Evolutionary conservation across 2,888 invertebrate species (phyloP).

Genomic region (Thalpophila matura): DNA sequence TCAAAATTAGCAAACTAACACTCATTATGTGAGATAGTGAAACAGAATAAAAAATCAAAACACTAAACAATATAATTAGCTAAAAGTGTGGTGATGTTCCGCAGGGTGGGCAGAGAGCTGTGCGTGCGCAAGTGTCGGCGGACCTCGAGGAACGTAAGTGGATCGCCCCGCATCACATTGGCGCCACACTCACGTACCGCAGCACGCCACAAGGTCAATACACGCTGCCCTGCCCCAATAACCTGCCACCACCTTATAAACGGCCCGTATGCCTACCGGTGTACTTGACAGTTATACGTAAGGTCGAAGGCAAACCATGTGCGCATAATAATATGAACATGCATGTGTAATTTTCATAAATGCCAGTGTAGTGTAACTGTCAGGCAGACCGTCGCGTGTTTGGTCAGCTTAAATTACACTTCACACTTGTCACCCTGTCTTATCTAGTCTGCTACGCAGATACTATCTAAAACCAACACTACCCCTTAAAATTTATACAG

Average conservation of each 20-base stretch:
- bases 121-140: slow-evolving; percentile 93
- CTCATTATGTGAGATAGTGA: background rate
- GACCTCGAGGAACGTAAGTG: slow-evolving; percentile 95
- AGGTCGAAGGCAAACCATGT: background rate
- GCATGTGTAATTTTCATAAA: slow-evolving; percentile 1
- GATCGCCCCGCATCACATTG: slow-evolving; percentile 93
- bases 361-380: slow-evolving; percentile 10
- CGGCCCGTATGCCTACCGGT: slow-evolving; percentile 46
- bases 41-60: background rate
- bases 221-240: slow-evolving; percentile 78
- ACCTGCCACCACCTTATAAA: slow-evolving; percentile 49
- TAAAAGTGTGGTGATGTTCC: slow-evolving; percentile 4
- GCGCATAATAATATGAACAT: background rate
- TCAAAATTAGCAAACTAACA: background rate
- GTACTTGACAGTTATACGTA: slow-evolving; percentile 34
- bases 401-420: slow-evolving; percentile 53
- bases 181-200: slow-evolving; percentile 95
- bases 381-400: slow-evolving; percentile 27
- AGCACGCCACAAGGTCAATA: slow-evolving; percentile 94
- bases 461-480: slow-evolving; percentile 17
- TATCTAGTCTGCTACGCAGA: slow-evolving; percentile 12
- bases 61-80: background rate
- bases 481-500: slow-evolving; percentile 8
- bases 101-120: slow-evolving; percentile 92
- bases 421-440: slow-evolving; percentile 34